phyloP scores from a whole-genome alignment of 1,140 invertebrate species.

The Atta cephalotes region DNA sequence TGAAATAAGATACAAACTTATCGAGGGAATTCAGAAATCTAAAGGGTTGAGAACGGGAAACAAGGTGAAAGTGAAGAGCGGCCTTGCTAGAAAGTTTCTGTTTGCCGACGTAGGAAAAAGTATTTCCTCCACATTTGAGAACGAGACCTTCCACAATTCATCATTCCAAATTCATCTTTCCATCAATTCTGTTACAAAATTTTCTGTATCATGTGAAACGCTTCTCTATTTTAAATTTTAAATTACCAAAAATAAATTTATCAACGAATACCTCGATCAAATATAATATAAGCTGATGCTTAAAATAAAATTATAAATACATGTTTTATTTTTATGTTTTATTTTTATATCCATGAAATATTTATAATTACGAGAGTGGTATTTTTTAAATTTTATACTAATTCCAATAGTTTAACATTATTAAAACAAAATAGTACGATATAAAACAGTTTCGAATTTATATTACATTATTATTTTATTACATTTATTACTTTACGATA shows the following conservation, averaged over 20 bases:
- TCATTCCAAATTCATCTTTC: background rate
- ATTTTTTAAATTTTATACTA: background rate
- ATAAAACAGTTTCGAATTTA: background rate
- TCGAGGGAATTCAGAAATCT: slow-evolving; percentile 63
- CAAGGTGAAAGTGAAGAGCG: slow-evolving; percentile 64
- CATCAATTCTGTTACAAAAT: background rate
- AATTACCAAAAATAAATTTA: background rate
- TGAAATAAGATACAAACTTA: slow-evolving; percentile 78
- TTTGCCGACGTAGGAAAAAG: slow-evolving; percentile 59
- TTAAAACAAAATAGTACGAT: background rate
- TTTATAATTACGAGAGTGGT: background rate
- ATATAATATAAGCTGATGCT: background rate
- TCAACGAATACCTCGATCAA: background rate
- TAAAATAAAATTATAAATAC: background rate
- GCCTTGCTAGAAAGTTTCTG: slow-evolving; percentile 67
- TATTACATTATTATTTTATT: background rate
- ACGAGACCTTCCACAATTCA: slow-evolving; percentile 19
- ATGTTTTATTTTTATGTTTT: background rate
- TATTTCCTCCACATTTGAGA: slow-evolving; percentile 26
- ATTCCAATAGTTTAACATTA: background rate
- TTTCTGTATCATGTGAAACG: background rate
- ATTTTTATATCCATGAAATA: background rate
- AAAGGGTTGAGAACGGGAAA: slow-evolving; percentile 62
- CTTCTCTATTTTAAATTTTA: background rate
- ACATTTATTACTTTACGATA: background rate